A percentile compares a stretch with the other conserved stretches of the same genome.
phyloP scores from a whole-genome alignment of 2,797 vertebrate species.

The Darevskia mixta region DNA sequence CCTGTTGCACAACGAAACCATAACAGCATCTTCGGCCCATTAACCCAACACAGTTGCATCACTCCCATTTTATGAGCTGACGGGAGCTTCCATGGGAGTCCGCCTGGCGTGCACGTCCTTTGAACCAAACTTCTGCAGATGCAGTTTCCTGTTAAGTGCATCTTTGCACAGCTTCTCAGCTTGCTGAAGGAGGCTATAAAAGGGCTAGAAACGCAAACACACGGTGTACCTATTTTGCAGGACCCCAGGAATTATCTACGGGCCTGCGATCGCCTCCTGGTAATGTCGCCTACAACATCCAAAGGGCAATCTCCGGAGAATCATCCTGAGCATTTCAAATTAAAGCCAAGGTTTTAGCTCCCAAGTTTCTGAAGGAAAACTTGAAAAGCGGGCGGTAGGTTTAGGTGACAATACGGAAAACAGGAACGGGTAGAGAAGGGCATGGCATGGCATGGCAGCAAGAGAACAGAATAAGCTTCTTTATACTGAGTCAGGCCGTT shows the following conservation, averaged over 20 bases:
- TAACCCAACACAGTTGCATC: not conserved
- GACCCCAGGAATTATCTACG: not conserved
- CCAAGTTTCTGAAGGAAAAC: not conserved
- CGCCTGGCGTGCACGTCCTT: not conserved
- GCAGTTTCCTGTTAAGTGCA: not conserved
- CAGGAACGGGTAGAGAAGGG: not conserved
- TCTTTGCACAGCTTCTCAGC: not conserved
- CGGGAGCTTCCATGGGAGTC: not conserved
- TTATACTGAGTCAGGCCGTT: too few species aligned
- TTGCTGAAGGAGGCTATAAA: not conserved
- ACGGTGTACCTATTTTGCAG: not conserved
- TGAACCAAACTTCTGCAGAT: not conserved
- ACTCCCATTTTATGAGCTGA: not conserved
- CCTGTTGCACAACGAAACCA: not conserved
- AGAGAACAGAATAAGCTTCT: not conserved
- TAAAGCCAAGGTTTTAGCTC: not conserved
- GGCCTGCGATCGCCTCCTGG: not conserved
- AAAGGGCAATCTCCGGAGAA: not conserved
- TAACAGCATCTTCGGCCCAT: not conserved
- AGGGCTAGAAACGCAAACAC: not conserved
- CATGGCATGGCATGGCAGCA: not conserved
- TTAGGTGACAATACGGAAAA: not conserved
- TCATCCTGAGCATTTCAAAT: not conserved
- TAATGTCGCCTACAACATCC: not conserved
- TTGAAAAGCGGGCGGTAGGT: not conserved